Evolutionary conservation across 2,888 invertebrate species (phyloP).

Genomic region (Spilarctia lutea): DNA sequence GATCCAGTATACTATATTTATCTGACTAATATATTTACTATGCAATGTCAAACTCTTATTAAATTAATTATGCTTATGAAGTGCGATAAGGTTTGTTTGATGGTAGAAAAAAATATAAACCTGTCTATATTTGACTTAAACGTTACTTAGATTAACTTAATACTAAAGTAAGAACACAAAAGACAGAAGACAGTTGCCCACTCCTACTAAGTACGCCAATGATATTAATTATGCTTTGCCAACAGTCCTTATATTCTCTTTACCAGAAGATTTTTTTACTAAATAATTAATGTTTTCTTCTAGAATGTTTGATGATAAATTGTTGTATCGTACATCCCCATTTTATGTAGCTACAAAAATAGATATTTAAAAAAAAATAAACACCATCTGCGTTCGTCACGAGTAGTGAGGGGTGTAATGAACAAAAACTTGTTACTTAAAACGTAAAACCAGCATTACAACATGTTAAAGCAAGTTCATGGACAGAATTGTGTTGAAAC

Average conservation of each 20-base stretch:
- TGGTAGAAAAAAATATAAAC: too few species aligned
- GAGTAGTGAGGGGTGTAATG: constrained; percentile 20
- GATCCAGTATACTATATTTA: too few species aligned
- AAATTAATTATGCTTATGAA: too few species aligned
- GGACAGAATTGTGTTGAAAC: neutral
- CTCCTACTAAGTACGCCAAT: neutral
- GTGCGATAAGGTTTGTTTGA: too few species aligned
- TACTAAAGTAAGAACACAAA: neutral
- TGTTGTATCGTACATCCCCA: neutral
- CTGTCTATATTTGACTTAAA: neutral
- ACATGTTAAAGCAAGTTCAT: constrained; percentile 1
- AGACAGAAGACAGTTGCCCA: neutral
- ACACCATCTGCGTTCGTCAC: constrained; percentile 24
- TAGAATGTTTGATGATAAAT: neutral
- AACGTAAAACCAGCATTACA: constrained; percentile 28
- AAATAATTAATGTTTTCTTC: neutral
- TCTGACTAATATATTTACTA: too few species aligned
- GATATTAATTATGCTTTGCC: neutral
- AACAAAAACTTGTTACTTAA: constrained; percentile 27
- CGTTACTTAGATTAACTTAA: neutral
- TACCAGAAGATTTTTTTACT: neutral
- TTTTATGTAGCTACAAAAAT: neutral
- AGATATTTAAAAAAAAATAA: constrained; percentile 8
- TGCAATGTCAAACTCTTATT: neutral
- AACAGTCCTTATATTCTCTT: neutral